These are phyloP conservation scores for Chromoteleia sp. DNA, from an alignment of 2,888 invertebrate species.

Conservation along the genomic window DNA sequence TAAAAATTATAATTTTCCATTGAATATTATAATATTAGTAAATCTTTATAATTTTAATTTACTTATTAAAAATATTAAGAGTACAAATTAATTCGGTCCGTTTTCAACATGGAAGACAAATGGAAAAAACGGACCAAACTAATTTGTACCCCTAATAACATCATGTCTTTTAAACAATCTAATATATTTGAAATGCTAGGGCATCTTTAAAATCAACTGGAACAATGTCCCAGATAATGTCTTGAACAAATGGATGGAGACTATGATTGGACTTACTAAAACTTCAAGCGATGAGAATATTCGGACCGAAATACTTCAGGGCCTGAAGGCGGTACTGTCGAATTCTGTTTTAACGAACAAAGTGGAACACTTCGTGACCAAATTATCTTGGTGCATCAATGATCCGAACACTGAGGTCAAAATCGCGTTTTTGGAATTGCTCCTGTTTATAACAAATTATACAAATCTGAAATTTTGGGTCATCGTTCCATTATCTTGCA, in stretches of 20 bases:
- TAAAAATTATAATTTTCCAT: too few relatives aligned
- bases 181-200: constrained; percentile 48
- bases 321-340: constrained; percentile 66
- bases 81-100: too few relatives aligned
- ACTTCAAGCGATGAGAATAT: constrained; percentile 61
- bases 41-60: too few relatives aligned
- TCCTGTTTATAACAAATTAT: constrained; percentile 59
- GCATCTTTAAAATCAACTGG: constrained; percentile 71
- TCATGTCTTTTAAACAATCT: not conserved
- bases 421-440: constrained; percentile 67
- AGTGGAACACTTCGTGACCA: constrained; percentile 47
- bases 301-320: constrained; percentile 66
- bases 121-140: too few relatives aligned
- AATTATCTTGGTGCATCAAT: constrained; percentile 66
- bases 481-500: constrained; percentile 63
- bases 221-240: constrained; percentile 55
- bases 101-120: too few relatives aligned
- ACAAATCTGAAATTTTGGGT: constrained; percentile 66
- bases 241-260: constrained; percentile 69
- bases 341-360: constrained; percentile 45
- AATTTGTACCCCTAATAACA: too few relatives aligned
- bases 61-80: too few relatives aligned
- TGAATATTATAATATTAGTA: too few relatives aligned
- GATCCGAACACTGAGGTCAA: constrained; percentile 66
- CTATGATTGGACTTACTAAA: constrained; percentile 60